Evolutionary conservation across 2,797 vertebrate genomes (phyloP).

Genomic region (Betta splendens): DNA sequence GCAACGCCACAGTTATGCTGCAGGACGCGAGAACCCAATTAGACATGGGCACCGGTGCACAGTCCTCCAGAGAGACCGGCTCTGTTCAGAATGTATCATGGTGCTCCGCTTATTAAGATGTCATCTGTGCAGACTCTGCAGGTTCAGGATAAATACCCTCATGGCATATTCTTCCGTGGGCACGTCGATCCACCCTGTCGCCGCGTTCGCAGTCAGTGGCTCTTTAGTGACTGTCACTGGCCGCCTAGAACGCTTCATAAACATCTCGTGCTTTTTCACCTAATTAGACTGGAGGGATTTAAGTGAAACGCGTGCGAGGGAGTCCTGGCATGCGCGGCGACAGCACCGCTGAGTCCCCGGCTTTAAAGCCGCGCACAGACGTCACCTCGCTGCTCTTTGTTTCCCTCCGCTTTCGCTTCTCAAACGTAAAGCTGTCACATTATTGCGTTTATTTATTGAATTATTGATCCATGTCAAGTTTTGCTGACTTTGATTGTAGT

Average conservation of each 20-base stretch:
- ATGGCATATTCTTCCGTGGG: constrained; percentile 64
- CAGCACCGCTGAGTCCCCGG: constrained; percentile 20
- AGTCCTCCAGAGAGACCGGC: constrained; percentile 50
- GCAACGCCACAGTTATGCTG: constrained; percentile 56
- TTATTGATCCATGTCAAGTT: constrained; percentile 3
- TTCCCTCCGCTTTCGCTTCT: not conserved
- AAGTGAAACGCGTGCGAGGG: constrained; percentile 47
- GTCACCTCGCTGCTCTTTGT: constrained; percentile 3
- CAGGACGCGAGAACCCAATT: constrained; percentile 72
- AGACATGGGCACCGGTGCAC: constrained; percentile 71
- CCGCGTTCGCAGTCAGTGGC: constrained; percentile 70
- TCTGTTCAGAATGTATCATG: constrained; percentile 72
- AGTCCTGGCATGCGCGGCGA: constrained; percentile 18
- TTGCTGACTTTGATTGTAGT: constrained; percentile 20
- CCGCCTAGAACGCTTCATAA: constrained; percentile 74
- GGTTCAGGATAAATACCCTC: constrained; percentile 76
- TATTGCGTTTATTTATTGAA: not conserved
- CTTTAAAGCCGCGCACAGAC: constrained; percentile 6
- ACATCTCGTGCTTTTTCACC: constrained; percentile 81
- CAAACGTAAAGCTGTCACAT: constrained; percentile 15
- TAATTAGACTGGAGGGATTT: constrained; percentile 86
- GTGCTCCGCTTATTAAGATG: constrained; percentile 80
- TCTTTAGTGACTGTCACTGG: constrained; percentile 79
- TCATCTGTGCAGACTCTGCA: constrained; percentile 76
- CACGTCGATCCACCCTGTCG: constrained; percentile 70